Percentiles rank a stretch among this genome's conserved stretches.
These are phyloP conservation scores for Drosophila lacicola DNA, from an alignment of 2,888 invertebrate genomes.

Conservation along the genomic window DNA sequence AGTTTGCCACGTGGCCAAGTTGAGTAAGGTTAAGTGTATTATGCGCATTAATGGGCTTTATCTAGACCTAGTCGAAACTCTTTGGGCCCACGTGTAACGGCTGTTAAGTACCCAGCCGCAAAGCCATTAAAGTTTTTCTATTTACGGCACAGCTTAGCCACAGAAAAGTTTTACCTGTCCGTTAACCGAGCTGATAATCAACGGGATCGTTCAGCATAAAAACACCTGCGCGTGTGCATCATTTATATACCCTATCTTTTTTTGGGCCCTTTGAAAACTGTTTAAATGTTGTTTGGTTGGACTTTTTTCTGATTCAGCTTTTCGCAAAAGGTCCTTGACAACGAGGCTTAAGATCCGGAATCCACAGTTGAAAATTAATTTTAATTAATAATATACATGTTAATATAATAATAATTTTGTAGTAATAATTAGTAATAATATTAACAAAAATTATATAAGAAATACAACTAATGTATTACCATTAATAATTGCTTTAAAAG, in stretches of 20 bases:
- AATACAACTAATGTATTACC: too few relatives aligned
- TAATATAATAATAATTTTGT: too few relatives aligned
- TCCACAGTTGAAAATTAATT: too few relatives aligned
- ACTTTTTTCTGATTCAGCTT: too few relatives aligned
- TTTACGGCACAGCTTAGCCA: constrained; percentile 49
- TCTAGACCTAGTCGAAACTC: constrained; percentile 48
- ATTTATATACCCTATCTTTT: constrained; percentile 18
- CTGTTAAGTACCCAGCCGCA: constrained; percentile 56
- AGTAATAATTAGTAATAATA: too few relatives aligned
- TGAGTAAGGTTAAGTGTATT: constrained; percentile 65
- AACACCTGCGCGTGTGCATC: constrained; percentile 24
- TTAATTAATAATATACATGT: too few relatives aligned
- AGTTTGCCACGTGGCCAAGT: constrained; percentile 66
- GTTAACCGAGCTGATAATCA: constrained; percentile 53
- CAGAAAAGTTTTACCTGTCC: constrained; percentile 39
- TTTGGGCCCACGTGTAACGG: constrained; percentile 65
- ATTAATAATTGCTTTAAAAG: too few relatives aligned
- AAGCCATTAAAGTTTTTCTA: constrained; percentile 56
- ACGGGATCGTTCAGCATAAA: constrained; percentile 28
- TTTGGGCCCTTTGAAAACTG: not conserved
- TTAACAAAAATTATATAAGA: not conserved
- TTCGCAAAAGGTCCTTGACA: too few relatives aligned
- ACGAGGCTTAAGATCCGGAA: too few relatives aligned
- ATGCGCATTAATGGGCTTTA: constrained; percentile 63
- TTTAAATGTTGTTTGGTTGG: too few relatives aligned